Evolutionary conservation across 1,140 invertebrate genomes (phyloP), one percentile per base, ranked within the genome.

Genomic region (Diploscapter pachys): DNA sequence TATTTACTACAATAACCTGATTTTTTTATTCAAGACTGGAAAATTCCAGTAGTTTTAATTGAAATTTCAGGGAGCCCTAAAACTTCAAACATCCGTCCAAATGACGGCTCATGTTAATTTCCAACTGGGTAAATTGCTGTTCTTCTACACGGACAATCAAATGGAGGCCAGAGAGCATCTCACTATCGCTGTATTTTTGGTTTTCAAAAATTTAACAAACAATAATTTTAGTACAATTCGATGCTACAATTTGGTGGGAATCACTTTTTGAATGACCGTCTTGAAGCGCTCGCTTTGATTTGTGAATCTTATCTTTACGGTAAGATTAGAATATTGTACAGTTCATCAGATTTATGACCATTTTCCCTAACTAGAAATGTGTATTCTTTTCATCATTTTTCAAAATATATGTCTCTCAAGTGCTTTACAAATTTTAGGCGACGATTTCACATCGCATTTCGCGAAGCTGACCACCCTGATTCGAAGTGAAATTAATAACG

Each of bases 121-220:
- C 2, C 73, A 74, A n/a, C 57, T 74, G 3, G 73, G 73, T 56
- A 74, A 74, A 69, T 62, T 74, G 48, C 66, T 74, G 4, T 64
- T 68, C 59, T 69, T 74, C 55, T 74, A 74, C 53, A 74, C 73
- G 3, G 73, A 74, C 2, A 74, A 74, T 49, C 70, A 49, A 8
- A 67, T 69, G 4, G 31, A 54, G 57, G 73, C 73, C 5, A 50
- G 50, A 5, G 55, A 61, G 4, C 63, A 56, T 63, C 66, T 74
- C 50, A 49, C 68, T 50, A 31, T 61, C 11, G 66, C 73, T 11
- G 73, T 74, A 11, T 55, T 49, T 63, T 31, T 73, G 53, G 48
- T 49, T 31, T 31, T 31, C 31, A 31, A 31, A 31, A 31, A 31
- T 31, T 31, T 31, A 31, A 31, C 31, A 31, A 57, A 2, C 62